Evolutionary conservation across 2,888 invertebrate species (phyloP).

Genomic region (Seira ritae): DNA sequence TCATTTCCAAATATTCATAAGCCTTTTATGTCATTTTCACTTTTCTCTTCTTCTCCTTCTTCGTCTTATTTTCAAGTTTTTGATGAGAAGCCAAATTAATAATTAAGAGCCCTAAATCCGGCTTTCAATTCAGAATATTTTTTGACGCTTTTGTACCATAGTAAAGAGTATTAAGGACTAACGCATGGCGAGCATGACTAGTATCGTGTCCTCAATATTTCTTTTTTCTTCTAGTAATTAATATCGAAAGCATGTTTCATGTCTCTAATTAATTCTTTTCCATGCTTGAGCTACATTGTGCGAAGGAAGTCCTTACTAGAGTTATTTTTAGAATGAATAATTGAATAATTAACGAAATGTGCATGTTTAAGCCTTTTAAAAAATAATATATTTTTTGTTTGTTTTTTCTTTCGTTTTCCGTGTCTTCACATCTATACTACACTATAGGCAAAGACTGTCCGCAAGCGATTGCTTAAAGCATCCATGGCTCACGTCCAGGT

Average conservation of each 20-base stretch:
- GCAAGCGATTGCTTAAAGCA: constrained; percentile 85
- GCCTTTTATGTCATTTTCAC: too few relatives aligned
- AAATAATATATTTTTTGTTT: constrained; percentile 57
- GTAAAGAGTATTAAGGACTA: too few relatives aligned
- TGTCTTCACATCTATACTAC: not conserved
- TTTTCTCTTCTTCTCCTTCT: too few relatives aligned
- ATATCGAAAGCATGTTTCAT: constrained; percentile 2
- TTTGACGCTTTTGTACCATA: not conserved
- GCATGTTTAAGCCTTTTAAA: constrained; percentile 24
- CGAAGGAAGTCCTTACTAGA: constrained; percentile 10
- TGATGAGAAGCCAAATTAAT: not conserved
- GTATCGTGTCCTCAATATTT: not conserved
- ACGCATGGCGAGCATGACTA: not conserved
- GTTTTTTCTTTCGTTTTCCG: constrained; percentile 48
- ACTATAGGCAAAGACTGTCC: constrained; percentile 83
- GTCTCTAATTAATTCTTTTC: constrained; percentile 12
- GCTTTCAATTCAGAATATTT: not conserved
- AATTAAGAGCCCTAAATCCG: constrained; percentile 13
- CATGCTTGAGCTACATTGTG: constrained; percentile 19
- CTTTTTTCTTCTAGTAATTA: not conserved
- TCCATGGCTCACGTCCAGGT: constrained; percentile 81
- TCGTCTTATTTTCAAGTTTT: not conserved
- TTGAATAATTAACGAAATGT: constrained; percentile 1
- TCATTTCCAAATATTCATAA: not conserved
- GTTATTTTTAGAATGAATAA: constrained; percentile 14